Conservation (phyloP, 2,797 vertebrate species). For the Darevskia nairensis region DNA sequence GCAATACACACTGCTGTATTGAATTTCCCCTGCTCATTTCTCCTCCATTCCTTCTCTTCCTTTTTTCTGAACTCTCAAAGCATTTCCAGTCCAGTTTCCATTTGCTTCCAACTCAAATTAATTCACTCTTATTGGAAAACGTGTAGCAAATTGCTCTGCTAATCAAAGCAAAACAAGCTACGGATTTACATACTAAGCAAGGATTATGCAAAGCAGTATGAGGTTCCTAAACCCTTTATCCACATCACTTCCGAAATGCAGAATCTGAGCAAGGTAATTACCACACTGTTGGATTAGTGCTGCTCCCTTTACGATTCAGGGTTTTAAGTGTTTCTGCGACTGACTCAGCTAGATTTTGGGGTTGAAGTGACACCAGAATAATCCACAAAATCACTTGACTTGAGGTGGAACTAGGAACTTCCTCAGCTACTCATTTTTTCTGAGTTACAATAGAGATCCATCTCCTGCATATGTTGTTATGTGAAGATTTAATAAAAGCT, state of each 20-base stretch:
- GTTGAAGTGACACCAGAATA: conserved; percentile 49
- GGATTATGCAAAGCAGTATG: conserved; percentile 68
- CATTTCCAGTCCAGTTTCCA: not conserved
- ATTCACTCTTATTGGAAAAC: conserved; percentile 57
- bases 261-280: conserved; percentile 61
- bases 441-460: conserved; percentile 26
- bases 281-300: conserved; percentile 57
- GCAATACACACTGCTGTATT: not conserved
- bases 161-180: conserved; percentile 61
- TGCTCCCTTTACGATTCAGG: conserved; percentile 46
- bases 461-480: not conserved
- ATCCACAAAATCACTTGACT: conserved; percentile 54
- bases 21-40: not conserved
- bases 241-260: conserved; percentile 51
- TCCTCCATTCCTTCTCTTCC: not conserved
- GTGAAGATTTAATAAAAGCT: not conserved
- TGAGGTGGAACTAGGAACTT: conserved; percentile 32
- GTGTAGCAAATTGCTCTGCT: conserved; percentile 56
- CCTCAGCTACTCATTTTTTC: conserved; percentile 18
- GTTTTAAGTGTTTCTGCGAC: conserved; percentile 60
- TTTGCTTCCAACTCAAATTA: conserved; percentile 55
- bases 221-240: conserved; percentile 64
- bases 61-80: not conserved
- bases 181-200: conserved; percentile 49
- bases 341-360: conserved; percentile 59